Percentiles rank a stretch among this genome's conserved stretches.
phyloP scores from a whole-genome alignment of 2,888 invertebrate genomes.

The Patella ulyssiponensis region DNA sequence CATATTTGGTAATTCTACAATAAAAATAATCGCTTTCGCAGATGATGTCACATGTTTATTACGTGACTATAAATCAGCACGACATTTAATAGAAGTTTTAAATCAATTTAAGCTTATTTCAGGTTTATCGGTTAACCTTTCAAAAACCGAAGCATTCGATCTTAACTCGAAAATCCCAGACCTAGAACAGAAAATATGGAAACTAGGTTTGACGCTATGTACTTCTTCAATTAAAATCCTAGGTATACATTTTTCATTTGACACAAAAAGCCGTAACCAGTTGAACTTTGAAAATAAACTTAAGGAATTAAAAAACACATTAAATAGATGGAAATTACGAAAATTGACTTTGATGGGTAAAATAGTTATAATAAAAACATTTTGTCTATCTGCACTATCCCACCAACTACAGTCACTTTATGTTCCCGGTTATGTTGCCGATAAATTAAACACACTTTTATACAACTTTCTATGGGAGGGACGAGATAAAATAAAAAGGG shows the following conservation, averaged over 20 bases:
- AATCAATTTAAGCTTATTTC: not conserved
- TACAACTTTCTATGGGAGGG: not conserved
- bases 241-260: not conserved
- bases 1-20: not conserved
- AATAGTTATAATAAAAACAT: not conserved
- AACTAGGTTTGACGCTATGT: not conserved
- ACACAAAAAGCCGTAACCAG: not conserved
- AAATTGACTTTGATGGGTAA: not conserved
- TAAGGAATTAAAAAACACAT: not conserved
- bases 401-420: not conserved
- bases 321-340: not conserved
- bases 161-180: not conserved
- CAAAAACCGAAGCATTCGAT: constrained; percentile 3
- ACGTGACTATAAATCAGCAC: not conserved
- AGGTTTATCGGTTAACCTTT: not conserved
- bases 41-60: not conserved
- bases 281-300: constrained; percentile 1
- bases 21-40: not conserved
- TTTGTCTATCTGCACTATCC: not conserved
- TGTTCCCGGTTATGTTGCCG: not conserved
- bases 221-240: not conserved
- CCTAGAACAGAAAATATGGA: not conserved
- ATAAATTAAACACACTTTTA: not conserved
- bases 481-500: not conserved
- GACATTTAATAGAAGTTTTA: not conserved